A percentile compares a stretch with the other conserved stretches of the same genome.
Conservation (phyloP, 2,113 vertebrate genomes). For the Melanotaenia duboulayi region DNA sequence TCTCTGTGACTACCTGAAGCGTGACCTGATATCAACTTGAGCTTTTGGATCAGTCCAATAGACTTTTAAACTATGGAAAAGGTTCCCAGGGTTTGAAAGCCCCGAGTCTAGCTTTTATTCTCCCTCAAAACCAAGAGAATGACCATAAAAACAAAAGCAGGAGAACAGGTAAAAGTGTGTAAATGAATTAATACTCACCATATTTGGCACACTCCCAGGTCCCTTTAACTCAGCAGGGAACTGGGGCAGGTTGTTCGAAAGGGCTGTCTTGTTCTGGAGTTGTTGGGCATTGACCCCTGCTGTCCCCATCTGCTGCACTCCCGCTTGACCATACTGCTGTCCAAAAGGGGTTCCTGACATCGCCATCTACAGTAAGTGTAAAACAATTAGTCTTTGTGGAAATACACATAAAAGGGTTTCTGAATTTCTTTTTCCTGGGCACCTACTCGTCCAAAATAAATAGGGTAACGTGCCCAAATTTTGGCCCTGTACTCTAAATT, state of each 20-base stretch:
- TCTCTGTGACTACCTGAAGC: too few relatives aligned
- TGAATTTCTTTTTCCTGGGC: too few relatives aligned
- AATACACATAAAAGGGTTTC: neutral
- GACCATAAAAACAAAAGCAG: neutral
- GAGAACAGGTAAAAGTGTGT: neutral
- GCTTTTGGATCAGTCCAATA: too few relatives aligned
- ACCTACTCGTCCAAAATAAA: too few relatives aligned
- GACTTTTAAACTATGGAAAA: too few relatives aligned
- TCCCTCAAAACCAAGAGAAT: neutral
- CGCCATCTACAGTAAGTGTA: slow-evolving; percentile 87
- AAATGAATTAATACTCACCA: slow-evolving; percentile 83
- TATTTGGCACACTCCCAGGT: slow-evolving; percentile 91
- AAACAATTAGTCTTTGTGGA: neutral
- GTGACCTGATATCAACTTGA: too few relatives aligned
- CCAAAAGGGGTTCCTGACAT: slow-evolving; percentile 90
- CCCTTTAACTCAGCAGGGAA: slow-evolving; percentile 93
- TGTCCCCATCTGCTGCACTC: slow-evolving; percentile 92
- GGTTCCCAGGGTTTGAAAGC: too few relatives aligned
- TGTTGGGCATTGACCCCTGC: slow-evolving; percentile 88
- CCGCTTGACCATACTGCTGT: slow-evolving; percentile 90
- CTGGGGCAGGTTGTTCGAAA: slow-evolving; percentile 91
- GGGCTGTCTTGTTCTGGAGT: slow-evolving; percentile 89
- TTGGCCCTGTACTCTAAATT: too few relatives aligned
- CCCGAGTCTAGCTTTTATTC: neutral
- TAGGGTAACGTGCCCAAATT: too few relatives aligned